Base-by-base conservation (phyloP, 2,888 invertebrate genomes). In the Alviniconcha strummeri region DNA sequence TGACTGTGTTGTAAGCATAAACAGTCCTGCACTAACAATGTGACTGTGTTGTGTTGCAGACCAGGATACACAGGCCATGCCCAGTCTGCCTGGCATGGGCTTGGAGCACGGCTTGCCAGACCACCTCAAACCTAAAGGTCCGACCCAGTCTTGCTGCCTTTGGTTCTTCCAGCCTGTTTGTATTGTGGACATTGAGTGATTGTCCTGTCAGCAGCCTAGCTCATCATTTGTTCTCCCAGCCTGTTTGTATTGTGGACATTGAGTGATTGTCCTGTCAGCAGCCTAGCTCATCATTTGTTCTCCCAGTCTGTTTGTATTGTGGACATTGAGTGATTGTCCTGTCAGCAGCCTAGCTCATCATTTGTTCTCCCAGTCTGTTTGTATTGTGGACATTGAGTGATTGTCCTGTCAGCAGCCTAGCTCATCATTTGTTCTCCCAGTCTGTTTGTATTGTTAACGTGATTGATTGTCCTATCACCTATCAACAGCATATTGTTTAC, bases 81-180 rank as follows among this genome's bases (percentile, higher is more conserved):
- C 76, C 79, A 88, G 55, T 81, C 83, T 86, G 97, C 98, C 98
- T 87, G 99, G 99, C 81, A 98, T 99, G 98, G 99, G 99, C n/a
- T 97, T 98, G 55, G 98, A 99, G 94, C 98, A 98, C 92, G 97
- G 97, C 93, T 96, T 98, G 0, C 97, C 97, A 91, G 93, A 93
- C 60, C 90, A 91, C 82, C 89, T 92, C 82, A 92, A 90, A 81
- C 83, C 91, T 11, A 88, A 90, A 84, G 87, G 87, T 87, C 71
- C 75, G 79, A 77, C 54, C 1, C 13, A 0, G 4, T 57, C 36
- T 57, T 19, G 15, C 55, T n/a, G 54, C 19, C 54, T 54, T 64
- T n/a, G 71, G 9, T 83, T 15, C 15, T 13, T 13, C 13, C 64
- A 64, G 15, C 9, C 9, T 9, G 4, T 13, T 64, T 64, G 15